Base-by-base conservation (phyloP, 2,797 vertebrate genomes). In the Rhinatrema bivittatum region DNA sequence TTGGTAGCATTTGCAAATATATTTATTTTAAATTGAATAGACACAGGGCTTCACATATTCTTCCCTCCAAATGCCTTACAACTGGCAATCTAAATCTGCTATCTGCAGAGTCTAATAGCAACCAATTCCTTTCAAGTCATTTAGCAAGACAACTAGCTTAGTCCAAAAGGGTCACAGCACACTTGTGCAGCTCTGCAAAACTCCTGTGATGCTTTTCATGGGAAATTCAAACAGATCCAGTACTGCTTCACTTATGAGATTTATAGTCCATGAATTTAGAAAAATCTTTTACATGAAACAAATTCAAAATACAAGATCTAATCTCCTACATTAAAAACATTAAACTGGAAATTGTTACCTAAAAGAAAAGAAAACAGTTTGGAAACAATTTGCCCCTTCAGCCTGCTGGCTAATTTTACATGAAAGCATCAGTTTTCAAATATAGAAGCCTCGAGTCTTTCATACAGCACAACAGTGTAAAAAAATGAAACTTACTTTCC, bases 401-500 rank as follows among this genome's bases (percentile, higher is more conserved):
- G 65, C 68, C 68, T 76, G 49, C 64, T 66, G 62, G 32, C 57
- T 46, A 56, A 56, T 61, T 56, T 68, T 78, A 52, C 37, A 39
- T 60, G 49, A 20, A 57, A 60, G 60, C 63, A 52, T 69, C 72
- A 74, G 39, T 67, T 77, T 72, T 55, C 79, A 62, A 48, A 50
- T 29, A 69, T 39, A 67, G 32, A 75, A 79, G 40, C 78, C 81
- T 83, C 74, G 68, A 57, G 50, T 67, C 78, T 76, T 72, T 50
- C 65, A 70, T 72, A 70, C 68, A 66, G 72, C 73, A 68, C 63
- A 61, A 71, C 75, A 72, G 60, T 72, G 58, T 58, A 68, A 81
- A 13, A 42, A 86, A 86, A 85, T 82, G 82, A 86, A 86, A 84
- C 82, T 86, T 85, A 84, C 77, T 82, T 83, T 74, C 81, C 76